phyloP scores from a whole-genome alignment of 2,888 invertebrate genomes.

The Labia minor region DNA sequence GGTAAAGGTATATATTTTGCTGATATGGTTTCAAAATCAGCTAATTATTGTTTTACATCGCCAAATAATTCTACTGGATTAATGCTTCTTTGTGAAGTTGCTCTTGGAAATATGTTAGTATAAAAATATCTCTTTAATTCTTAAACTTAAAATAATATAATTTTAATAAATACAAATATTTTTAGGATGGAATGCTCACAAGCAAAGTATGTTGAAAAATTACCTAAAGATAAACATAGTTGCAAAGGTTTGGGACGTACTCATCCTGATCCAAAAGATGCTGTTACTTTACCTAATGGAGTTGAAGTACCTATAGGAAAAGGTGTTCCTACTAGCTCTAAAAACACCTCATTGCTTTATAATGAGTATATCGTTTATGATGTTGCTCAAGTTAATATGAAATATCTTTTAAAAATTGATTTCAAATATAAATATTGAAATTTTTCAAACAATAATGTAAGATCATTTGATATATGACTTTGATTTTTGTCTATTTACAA shows the following conservation, averaged over 20 bases:
- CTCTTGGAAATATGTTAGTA: slow-evolving; percentile 80
- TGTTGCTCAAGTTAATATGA: slow-evolving; percentile 81
- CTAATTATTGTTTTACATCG: slow-evolving; percentile 85
- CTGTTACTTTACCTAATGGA: slow-evolving; percentile 50
- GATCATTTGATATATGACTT: too few relatives aligned
- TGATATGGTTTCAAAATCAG: slow-evolving; percentile 97
- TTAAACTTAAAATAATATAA: slow-evolving; percentile 20
- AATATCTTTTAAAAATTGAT: slow-evolving; percentile 76
- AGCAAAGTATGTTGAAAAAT: slow-evolving; percentile 63
- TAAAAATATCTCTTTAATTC: slow-evolving; percentile 18
- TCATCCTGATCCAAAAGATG: slow-evolving; percentile 61
- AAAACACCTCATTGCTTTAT: slow-evolving; percentile 57
- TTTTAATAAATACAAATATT: slow-evolving; percentile 22
- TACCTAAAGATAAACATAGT: slow-evolving; percentile 76
- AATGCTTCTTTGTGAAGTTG: slow-evolving; percentile 87
- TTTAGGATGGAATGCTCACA: slow-evolving; percentile 59
- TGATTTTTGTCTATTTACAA: too few relatives aligned
- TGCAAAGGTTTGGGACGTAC: slow-evolving; percentile 80
- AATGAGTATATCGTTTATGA: slow-evolving; percentile 98
- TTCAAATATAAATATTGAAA: slow-evolving; percentile 65
- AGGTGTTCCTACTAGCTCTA: slow-evolving; percentile 36
- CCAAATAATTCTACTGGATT: slow-evolving; percentile 62
- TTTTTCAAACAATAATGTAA: neutral
- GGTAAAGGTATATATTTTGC: slow-evolving; percentile 97
- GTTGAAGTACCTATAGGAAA: slow-evolving; percentile 69